Conservation (phyloP, 2,888 invertebrate species). For the Alviniconcha strummeri region DNA sequence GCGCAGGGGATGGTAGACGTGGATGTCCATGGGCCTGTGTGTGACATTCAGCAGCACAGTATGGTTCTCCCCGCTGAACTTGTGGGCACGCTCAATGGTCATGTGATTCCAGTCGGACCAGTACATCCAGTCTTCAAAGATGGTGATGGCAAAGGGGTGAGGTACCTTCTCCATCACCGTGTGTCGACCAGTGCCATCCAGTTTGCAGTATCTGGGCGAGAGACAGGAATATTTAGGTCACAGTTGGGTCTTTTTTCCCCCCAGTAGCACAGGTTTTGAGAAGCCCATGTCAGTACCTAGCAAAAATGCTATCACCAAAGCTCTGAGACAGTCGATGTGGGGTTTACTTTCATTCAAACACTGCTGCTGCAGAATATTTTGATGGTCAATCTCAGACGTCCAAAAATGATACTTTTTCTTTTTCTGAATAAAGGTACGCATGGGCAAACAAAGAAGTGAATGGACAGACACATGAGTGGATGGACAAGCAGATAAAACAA, state of each 20-base stretch:
- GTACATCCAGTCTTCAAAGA: conserved; percentile 81
- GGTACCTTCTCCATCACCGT: conserved; percentile 87
- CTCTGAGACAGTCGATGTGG: too few relatives aligned
- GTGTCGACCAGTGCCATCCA: conserved; percentile 91
- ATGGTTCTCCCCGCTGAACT: conserved; percentile 83
- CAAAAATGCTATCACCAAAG: too few relatives aligned
- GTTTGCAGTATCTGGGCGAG: background rate
- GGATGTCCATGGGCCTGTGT: conserved; percentile 95
- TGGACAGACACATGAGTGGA: too few relatives aligned
- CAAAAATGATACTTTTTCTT: too few relatives aligned
- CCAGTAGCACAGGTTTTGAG: background rate
- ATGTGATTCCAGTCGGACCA: conserved; percentile 99
- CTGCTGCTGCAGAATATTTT: too few relatives aligned
- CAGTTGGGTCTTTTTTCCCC: too few relatives aligned
- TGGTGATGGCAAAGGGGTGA: conserved; percentile 82
- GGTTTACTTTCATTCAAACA: too few relatives aligned
- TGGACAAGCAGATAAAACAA: too few relatives aligned
- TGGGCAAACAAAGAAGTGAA: too few relatives aligned
- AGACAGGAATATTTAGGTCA: too few relatives aligned
- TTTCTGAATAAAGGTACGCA: too few relatives aligned
- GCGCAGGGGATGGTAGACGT: conserved; percentile 90
- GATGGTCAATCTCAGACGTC: too few relatives aligned
- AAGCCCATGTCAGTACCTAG: background rate
- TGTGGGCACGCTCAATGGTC: conserved; percentile 92
- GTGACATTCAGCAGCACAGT: conserved; percentile 90